Percentiles rank a stretch among this genome's conserved stretches.
phyloP scores from a whole-genome alignment of 1,140 invertebrate genomes.

The Zaprionus davidi region DNA sequence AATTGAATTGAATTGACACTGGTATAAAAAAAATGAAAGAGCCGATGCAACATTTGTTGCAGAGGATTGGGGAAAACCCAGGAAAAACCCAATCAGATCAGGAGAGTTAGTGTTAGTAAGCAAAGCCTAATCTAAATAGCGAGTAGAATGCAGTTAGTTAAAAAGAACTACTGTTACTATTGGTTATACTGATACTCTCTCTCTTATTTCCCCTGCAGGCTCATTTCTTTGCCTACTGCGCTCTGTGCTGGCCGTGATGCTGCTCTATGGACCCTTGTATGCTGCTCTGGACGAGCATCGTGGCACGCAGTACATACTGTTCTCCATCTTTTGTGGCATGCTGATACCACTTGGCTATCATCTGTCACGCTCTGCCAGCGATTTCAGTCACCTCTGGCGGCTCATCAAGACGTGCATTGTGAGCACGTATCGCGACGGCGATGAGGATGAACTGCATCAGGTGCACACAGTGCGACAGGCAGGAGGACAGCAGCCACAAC shows the following conservation, averaged over 20 bases:
- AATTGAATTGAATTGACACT: too few species aligned
- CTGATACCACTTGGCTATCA: constrained; percentile 96
- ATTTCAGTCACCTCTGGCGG: constrained; percentile 95
- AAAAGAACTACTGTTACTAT: too few species aligned
- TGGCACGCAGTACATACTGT: constrained; percentile 95
- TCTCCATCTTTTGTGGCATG: constrained; percentile 97
- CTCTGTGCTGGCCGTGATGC: constrained; percentile 91
- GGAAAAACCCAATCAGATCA: too few species aligned
- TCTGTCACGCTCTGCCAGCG: constrained; percentile 94
- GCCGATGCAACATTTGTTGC: too few species aligned
- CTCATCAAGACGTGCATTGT: constrained; percentile 88
- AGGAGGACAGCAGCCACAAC: not conserved
- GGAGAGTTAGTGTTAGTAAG: too few species aligned
- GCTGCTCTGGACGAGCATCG: constrained; percentile 91
- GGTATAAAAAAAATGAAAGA: too few species aligned
- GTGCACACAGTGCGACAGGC: constrained; percentile 23
- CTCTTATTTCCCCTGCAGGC: constrained; percentile 85
- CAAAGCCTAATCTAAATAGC: too few species aligned
- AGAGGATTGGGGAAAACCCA: too few species aligned
- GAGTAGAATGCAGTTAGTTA: too few species aligned
- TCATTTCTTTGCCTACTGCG: constrained; percentile 92
- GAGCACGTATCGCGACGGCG: constrained; percentile 81
- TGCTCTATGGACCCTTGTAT: constrained; percentile 96
- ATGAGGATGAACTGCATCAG: constrained; percentile 77
- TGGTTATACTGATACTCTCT: not conserved